phyloP scores from a whole-genome alignment of 2,797 vertebrate genomes.

The Chlorospingus semifuscus region DNA sequence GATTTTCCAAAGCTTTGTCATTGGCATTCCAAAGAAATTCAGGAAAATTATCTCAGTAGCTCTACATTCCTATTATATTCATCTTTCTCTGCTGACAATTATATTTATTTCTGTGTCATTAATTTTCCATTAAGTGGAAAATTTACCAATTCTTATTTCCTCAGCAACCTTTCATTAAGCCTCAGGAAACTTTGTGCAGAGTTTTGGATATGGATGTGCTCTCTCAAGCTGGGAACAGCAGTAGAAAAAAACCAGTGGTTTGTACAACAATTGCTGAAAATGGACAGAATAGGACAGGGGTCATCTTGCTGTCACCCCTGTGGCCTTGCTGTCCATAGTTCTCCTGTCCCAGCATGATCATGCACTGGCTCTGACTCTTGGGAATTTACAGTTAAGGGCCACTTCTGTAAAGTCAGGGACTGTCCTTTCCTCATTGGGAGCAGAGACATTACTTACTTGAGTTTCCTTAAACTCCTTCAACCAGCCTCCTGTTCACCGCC shows the following conservation, averaged over 20 bases:
- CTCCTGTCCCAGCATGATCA: neutral
- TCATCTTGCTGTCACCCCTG: accelerated
- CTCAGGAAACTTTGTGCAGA: neutral
- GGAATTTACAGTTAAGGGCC: neutral
- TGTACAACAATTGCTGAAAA: neutral
- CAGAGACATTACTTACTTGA: neutral
- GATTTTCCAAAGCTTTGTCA: neutral
- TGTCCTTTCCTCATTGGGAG: neutral
- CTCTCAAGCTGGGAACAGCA: neutral
- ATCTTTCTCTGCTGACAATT: neutral
- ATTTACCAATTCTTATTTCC: neutral
- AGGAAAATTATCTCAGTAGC: neutral
- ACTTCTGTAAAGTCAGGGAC: neutral
- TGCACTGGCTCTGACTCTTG: neutral
- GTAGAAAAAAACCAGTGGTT: neutral
- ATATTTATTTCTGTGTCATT: neutral
- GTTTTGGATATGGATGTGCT: neutral
- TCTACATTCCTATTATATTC: neutral
- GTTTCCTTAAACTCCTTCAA: neutral
- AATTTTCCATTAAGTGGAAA: neutral
- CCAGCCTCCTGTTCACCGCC: neutral
- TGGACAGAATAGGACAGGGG: neutral
- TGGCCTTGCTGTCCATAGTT: neutral
- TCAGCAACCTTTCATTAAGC: neutral
- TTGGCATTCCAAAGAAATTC: neutral